Percentiles rank a stretch among this genome's conserved stretches.
These are phyloP conservation scores for Blennius ocellaris DNA, from an alignment of 2,113 vertebrate species.

Conservation along the genomic window DNA sequence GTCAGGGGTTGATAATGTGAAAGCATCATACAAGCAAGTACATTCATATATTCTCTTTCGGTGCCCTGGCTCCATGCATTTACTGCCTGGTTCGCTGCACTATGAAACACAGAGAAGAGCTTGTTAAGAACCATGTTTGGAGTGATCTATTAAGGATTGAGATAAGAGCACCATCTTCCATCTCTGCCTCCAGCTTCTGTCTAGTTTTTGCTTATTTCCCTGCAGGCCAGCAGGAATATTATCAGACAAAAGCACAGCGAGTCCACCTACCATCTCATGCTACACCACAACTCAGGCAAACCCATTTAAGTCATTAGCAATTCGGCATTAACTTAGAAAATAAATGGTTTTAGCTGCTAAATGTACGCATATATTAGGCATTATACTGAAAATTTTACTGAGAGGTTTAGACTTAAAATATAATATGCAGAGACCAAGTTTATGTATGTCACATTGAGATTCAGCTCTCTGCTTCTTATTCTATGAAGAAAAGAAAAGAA, in stretches of 20 bases:
- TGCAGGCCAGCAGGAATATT: slow-evolving; percentile 24
- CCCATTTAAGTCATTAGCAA: neutral
- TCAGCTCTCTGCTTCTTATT: neutral
- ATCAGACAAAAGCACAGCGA: slow-evolving; percentile 30
- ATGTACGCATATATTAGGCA: neutral
- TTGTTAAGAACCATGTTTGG: slow-evolving; percentile 42
- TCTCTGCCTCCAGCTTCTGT: slow-evolving; percentile 21
- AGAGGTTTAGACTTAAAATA: neutral
- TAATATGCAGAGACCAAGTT: neutral
- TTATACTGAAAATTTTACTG: neutral
- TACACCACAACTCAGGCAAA: neutral
- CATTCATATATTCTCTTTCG: slow-evolving; percentile 10
- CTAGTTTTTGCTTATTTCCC: slow-evolving; percentile 34
- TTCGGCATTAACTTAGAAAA: neutral
- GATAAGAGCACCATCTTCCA: slow-evolving; percentile 55
- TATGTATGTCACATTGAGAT: neutral
- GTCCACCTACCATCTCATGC: neutral
- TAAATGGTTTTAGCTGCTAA: neutral
- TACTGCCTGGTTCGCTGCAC: slow-evolving; percentile 14
- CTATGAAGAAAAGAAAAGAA: neutral
- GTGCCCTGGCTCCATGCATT: slow-evolving; percentile 5
- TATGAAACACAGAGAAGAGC: slow-evolving; percentile 34
- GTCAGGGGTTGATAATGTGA: slow-evolving; percentile 1
- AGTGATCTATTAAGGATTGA: slow-evolving; percentile 35
- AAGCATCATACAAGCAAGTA: slow-evolving; percentile 30